A percentile compares a stretch with the other conserved stretches of the same genome.
Evolutionary conservation across 2,113 vertebrate genomes (phyloP).

Genomic region (Rhinoptilus africanus): DNA sequence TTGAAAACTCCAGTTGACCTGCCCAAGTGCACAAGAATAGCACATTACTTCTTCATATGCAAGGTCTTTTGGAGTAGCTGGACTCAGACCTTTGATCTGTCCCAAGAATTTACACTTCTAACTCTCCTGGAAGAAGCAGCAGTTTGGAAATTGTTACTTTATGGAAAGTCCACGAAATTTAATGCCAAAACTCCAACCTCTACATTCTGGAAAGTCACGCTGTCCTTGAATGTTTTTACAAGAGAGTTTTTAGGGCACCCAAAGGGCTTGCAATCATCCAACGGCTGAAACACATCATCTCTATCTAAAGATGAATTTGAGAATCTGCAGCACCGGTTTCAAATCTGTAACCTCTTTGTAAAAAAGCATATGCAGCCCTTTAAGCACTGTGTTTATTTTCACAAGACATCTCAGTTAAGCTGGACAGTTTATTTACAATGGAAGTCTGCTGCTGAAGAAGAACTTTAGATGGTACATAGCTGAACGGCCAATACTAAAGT

Average conservation of each 20-base stretch:
- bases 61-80: neutral
- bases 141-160: neutral
- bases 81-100: neutral
- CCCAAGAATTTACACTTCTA: neutral
- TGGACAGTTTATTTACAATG: neutral
- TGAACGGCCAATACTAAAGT: neutral
- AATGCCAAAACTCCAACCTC: neutral
- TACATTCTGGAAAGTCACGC: neutral
- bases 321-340: neutral
- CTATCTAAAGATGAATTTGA: neutral
- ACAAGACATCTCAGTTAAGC: neutral
- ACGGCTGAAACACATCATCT: neutral
- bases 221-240: neutral
- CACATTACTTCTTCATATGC: neutral
- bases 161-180: neutral
- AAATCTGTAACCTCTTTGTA: neutral
- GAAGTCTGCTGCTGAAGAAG: conserved; percentile 3
- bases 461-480: neutral
- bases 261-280: neutral
- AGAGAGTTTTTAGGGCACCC: neutral
- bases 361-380: neutral
- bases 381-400: neutral
- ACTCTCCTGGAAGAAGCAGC: neutral
- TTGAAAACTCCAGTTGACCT: neutral
- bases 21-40: neutral